Base-by-base conservation (phyloP, 1,140 invertebrate species). In the Patella vulgata region DNA sequence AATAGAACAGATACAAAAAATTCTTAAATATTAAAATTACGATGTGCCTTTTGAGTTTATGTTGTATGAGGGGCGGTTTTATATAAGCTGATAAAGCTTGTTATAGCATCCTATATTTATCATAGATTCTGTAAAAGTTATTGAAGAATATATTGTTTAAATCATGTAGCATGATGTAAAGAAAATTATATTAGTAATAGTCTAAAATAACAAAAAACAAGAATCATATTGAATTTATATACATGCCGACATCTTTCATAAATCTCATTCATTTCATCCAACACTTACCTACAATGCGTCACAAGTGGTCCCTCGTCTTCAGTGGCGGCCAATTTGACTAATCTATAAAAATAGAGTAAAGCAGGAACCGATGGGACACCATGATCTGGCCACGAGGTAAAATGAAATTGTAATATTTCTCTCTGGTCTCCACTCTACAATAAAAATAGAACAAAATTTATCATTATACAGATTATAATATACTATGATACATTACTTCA, bases 321-420 rank as follows among this genome's bases (percentile, higher is more conserved):
- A 86, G 90, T 86, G 79, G 89, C 85, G 88, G 90, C 91, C 84
- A 96, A 91, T 48, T 91, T 87, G 43, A 89, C 89, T 85, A 97
- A 96, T 1, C 96, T 90, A 46, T 97, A 85, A 77, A 98, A 97
- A 82, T 96, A 95, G n/a, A 98, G 86, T 57, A 98, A 93, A 76
- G 94, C 94, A 9, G 96, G 94, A 87, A 98, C 94, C n/a, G 91
- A 89, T 17, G 96, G 96, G 44, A 97, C 95, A 44, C 95, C 94
- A 82, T 98, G 95, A 86, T 98, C 96, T 23, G 95, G 95, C 96
- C 96, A 98, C 23, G 93, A 93, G 86, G 77, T 93, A 85, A 97
- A 98, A 84, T 98, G 96, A 82, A 94, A 99, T 79, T 98, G 96
- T 78, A 90, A 96, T 70, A 98, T 53, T 11, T 53, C 44, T 4